Evolutionary conservation across 2,797 vertebrate species (phyloP).

Genomic region (Pogoniulus pusillus): DNA sequence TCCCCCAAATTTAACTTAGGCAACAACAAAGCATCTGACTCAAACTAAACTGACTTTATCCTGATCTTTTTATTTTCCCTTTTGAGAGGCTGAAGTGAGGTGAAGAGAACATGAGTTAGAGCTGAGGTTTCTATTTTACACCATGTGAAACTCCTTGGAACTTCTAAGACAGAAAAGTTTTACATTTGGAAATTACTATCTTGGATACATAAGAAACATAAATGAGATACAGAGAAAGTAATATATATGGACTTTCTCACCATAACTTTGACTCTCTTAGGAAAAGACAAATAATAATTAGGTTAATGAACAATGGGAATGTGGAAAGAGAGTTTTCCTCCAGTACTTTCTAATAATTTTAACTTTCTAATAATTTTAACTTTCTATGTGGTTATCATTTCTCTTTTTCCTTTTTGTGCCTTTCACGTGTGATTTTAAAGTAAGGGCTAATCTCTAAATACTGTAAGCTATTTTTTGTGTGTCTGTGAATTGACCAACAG

Average conservation of each 20-base stretch:
- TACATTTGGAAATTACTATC: neutral
- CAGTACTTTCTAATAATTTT: neutral
- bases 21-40: constrained; percentile 45
- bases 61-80: neutral
- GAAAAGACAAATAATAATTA: neutral
- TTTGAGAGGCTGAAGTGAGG: neutral
- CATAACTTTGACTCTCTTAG: neutral
- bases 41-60: constrained; percentile 41
- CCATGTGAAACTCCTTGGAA: constrained; percentile 47
- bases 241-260: neutral
- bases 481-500: neutral
- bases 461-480: neutral
- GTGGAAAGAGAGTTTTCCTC: neutral
- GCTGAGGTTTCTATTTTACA: constrained; percentile 4
- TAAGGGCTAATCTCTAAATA: neutral
- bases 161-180: constrained; percentile 13
- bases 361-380: neutral
- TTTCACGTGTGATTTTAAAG: neutral
- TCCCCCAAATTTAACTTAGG: neutral
- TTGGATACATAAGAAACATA: constrained; percentile 1
- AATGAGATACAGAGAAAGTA: neutral
- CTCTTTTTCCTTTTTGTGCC: neutral
- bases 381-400: neutral
- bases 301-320: neutral
- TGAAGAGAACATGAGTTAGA: constrained; percentile 39